These are phyloP conservation scores for Dipodomys stephensi DNA, from an alignment of 2,113 vertebrate genomes.

Conservation along the genomic window DNA sequence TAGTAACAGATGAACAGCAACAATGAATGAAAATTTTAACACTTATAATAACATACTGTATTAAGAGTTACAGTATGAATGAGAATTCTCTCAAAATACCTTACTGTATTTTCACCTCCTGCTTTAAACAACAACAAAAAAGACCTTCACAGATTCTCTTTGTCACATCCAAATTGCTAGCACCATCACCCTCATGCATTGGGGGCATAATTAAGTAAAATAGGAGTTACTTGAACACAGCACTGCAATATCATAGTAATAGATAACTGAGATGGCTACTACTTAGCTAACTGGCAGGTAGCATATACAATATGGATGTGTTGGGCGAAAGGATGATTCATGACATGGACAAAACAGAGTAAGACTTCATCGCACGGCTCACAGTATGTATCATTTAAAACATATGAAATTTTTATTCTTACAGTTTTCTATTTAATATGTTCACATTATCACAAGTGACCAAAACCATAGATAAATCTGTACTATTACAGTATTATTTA, in stretches of 20 bases:
- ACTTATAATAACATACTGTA: neutral
- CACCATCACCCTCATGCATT: too few relatives aligned
- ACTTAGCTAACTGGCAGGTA: neutral
- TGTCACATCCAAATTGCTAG: neutral
- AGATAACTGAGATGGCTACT: neutral
- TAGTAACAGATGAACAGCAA: neutral
- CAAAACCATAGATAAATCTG: too few relatives aligned
- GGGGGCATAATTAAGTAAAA: neutral
- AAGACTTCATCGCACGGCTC: neutral
- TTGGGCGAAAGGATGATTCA: neutral
- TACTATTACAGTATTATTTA: neutral
- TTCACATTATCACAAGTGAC: neutral
- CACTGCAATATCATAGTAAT: neutral
- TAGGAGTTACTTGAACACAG: neutral
- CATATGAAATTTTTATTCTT: neutral
- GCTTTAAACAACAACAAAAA: neutral
- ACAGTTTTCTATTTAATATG: neutral
- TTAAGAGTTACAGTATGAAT: neutral
- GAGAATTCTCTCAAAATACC: neutral
- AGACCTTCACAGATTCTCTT: neutral
- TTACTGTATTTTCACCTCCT: neutral
- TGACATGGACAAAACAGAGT: neutral
- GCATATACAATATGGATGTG: neutral
- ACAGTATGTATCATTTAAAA: neutral
- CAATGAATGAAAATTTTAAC: neutral